Evolutionary conservation across 2,888 invertebrate species (phyloP).

Genomic region (Sinohyriopsis cumingii): DNA sequence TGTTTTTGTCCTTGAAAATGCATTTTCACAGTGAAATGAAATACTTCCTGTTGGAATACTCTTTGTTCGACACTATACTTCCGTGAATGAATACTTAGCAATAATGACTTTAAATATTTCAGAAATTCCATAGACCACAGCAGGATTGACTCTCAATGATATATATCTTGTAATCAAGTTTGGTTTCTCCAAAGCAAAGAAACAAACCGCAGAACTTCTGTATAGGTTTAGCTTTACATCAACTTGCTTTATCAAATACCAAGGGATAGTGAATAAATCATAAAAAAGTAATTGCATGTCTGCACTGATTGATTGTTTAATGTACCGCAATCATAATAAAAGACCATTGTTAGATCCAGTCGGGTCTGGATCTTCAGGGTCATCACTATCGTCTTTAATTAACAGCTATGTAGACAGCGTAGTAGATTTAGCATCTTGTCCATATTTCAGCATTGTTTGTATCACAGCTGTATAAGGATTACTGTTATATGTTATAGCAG

Average conservation of each 20-base stretch:
- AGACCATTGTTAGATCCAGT: constrained; percentile 2
- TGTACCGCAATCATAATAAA: background rate
- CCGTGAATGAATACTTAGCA: too few relatives aligned
- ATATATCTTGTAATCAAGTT: constrained; percentile 6
- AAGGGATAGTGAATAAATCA: constrained; percentile 7
- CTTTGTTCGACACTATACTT: too few relatives aligned
- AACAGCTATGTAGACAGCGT: constrained; percentile 9
- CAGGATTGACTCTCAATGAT: constrained; percentile 22
- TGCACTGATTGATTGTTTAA: background rate
- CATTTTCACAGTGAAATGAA: too few relatives aligned
- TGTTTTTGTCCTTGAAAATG: too few relatives aligned
- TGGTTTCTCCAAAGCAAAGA: constrained; percentile 3
- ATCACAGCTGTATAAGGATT: constrained; percentile 9
- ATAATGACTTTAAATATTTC: background rate
- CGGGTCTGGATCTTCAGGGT: background rate
- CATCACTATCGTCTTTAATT: constrained; percentile 1
- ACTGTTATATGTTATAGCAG: constrained; percentile 7
- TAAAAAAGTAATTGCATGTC: constrained; percentile 13
- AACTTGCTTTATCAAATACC: constrained; percentile 10
- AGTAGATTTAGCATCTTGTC: constrained; percentile 8
- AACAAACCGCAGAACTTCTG: constrained; percentile 6
- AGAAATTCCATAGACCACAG: constrained; percentile 22
- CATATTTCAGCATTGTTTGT: constrained; percentile 10
- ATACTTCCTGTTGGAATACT: too few relatives aligned
- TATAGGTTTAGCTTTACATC: constrained; percentile 11